These are phyloP conservation scores for Glaucopsyche alexis DNA, from an alignment of 2,888 invertebrate species.

Conservation along the genomic window DNA sequence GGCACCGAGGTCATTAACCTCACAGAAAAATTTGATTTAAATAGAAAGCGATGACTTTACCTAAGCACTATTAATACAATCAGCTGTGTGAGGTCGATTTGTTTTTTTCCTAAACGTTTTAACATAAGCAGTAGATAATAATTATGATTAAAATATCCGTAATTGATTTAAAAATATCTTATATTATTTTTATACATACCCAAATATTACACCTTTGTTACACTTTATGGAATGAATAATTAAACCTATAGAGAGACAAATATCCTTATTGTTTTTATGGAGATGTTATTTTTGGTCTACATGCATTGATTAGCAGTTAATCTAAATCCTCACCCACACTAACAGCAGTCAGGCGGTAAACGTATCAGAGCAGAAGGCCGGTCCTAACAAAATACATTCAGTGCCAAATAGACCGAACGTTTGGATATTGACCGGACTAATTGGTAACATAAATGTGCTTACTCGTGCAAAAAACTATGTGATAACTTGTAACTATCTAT, in stretches of 20 bases:
- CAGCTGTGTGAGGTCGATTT: too few relatives aligned
- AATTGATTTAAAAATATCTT: too few relatives aligned
- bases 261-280: neutral
- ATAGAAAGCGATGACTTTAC: too few relatives aligned
- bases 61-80: too few relatives aligned
- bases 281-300: constrained; percentile 5
- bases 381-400: constrained; percentile 72
- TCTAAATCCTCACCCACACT: constrained; percentile 9
- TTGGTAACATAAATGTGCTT: constrained; percentile 11
- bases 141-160: too few relatives aligned
- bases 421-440: constrained; percentile 33
- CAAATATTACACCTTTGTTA: too few relatives aligned
- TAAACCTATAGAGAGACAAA: neutral
- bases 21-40: too few relatives aligned
- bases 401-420: constrained; percentile 41
- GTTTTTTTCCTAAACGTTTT: too few relatives aligned
- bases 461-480: constrained; percentile 3
- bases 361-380: constrained; percentile 43
- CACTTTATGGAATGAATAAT: neutral
- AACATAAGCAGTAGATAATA: too few relatives aligned
- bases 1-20: too few relatives aligned
- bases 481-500: neutral
- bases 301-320: constrained; percentile 16
- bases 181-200: too few relatives aligned
- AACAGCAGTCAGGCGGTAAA: neutral